Evolutionary conservation across 1,140 invertebrate genomes (phyloP), one percentile per base, ranked within the genome.

Genomic region (Brachystomella parvula): DNA sequence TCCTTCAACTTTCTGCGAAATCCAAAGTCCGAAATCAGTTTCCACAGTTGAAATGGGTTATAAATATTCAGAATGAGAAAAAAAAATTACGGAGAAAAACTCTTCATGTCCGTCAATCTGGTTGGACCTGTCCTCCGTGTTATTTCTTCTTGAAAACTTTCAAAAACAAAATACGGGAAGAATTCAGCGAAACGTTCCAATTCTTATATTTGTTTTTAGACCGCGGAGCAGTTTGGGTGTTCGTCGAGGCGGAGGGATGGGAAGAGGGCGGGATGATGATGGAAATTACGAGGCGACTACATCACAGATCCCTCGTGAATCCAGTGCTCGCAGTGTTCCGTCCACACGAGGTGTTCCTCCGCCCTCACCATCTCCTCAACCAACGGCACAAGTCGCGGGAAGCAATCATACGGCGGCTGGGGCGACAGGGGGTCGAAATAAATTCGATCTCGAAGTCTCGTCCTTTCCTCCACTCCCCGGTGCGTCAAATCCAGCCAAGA

Each of bases 391-490:
- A 64, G 28, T 33, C 61, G 19, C 29, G 6, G 30, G 33, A 30
- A 26, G 12, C 21, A 26, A 39, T 35, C 31, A 35, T 24, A 31
- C 30, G 26, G 35, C n/a, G 47, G 62, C 26, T 26, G 19, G 39
- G 33, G 47, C 65, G 44, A 35, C 62, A 61, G 21, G 32, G 19
- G 17, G 64, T 60, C 31, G 68, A 63, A 61, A 76, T 76, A 3
- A 77, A 89, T 92, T 92, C 79, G 89, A 91, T 76, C 79, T 92
- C 61, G 87, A 89, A 77, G 87, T 87, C 67, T 82, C 86, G 44
- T 85, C 89, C 58, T 92, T 92, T 77, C 89, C 89, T 62, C 89
- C 89, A 61, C 81, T 92, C 76, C 89, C 89, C 53, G 86, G 87
- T 72, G 74, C 80, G 58, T 78, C 72, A 57, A 62, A 63, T 53